Conservation (phyloP, 2,888 invertebrate genomes). For the Tetanocera ferruginea region DNA sequence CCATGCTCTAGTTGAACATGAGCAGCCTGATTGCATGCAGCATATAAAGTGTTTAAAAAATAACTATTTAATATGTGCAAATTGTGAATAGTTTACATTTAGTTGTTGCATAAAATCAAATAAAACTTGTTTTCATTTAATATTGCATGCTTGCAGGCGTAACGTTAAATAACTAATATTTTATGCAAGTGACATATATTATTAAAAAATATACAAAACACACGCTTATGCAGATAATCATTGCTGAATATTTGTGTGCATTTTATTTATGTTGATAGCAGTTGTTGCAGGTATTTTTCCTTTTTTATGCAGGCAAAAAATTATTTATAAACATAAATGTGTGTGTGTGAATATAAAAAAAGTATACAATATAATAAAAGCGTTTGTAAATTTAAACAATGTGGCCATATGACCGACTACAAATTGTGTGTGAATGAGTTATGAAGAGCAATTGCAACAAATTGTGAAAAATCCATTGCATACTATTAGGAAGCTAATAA, state of each 20-base stretch:
- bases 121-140: background rate
- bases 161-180: background rate
- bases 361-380: no score
- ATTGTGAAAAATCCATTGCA: no score
- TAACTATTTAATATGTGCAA: background rate
- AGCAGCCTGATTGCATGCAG: background rate
- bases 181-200: constrained; percentile 5
- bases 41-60: background rate
- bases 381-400: no score
- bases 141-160: constrained; percentile 4
- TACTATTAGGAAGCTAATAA: no score
- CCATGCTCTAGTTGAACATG: background rate
- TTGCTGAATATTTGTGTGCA: background rate
- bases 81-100: background rate
- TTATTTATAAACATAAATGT: no score
- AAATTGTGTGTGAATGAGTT: no score
- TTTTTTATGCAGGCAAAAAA: no score
- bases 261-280: background rate
- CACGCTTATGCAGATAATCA: background rate
- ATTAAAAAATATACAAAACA: background rate
- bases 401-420: no score
- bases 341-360: no score
- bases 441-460: no score
- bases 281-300: background rate
- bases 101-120: constrained; percentile 38